A percentile compares a stretch with the other conserved stretches of the same genome.
phyloP scores from a whole-genome alignment of 1,140 invertebrate species.

The Reticulitermes speratus region DNA sequence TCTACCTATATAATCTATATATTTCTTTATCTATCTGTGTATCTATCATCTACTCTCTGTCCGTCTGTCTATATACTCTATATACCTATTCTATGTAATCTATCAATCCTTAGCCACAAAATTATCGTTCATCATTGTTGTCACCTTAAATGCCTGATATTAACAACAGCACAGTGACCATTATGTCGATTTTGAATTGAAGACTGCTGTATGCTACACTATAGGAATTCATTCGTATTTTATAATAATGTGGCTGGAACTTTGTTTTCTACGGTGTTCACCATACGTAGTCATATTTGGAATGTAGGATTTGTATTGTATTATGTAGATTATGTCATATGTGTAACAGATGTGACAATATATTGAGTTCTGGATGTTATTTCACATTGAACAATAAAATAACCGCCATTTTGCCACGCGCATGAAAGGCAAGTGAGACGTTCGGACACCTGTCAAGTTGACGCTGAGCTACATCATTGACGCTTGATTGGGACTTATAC shows the following conservation, averaged over 20 bases:
- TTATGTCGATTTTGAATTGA: background rate
- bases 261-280: background rate
- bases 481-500: too few relatives aligned
- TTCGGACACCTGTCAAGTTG: background rate
- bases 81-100: too few relatives aligned
- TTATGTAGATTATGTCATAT: background rate
- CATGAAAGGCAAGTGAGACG: background rate
- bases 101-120: too few relatives aligned
- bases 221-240: background rate
- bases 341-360: background rate
- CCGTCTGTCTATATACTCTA: too few relatives aligned
- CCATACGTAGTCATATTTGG: background rate
- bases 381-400: background rate
- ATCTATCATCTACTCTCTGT: too few relatives aligned
- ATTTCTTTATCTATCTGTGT: too few relatives aligned
- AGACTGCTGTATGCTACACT: background rate
- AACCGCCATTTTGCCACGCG: background rate
- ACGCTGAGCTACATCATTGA: too few relatives aligned
- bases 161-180: too few relatives aligned
- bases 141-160: too few relatives aligned
- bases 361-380: background rate
- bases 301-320: background rate
- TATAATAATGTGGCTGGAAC: background rate
- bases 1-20: too few relatives aligned
- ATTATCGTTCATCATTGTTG: too few relatives aligned